phyloP scores from a whole-genome alignment of 2,888 invertebrate species.

The Diabrotica balteata region DNA sequence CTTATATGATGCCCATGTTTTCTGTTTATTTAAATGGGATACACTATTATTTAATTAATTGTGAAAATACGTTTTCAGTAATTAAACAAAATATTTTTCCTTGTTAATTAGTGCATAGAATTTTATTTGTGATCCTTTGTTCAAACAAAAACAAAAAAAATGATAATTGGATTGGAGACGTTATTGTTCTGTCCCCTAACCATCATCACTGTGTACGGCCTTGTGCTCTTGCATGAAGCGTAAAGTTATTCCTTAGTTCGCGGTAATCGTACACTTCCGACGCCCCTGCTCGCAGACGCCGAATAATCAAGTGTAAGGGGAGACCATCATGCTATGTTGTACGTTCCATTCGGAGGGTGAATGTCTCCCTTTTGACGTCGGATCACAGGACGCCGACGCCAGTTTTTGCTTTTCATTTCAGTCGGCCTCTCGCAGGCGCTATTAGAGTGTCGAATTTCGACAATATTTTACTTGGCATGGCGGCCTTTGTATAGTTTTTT shows the following conservation, averaged over 20 bases:
- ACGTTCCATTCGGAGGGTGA: slow-evolving; percentile 23
- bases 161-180: not conserved
- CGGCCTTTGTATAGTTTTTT: slow-evolving; percentile 6
- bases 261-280: slow-evolving; percentile 2
- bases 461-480: slow-evolving; percentile 12
- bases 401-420: slow-evolving; percentile 13
- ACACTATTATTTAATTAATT: too few species aligned
- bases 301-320: slow-evolving; percentile 22
- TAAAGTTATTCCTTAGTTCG: slow-evolving; percentile 9
- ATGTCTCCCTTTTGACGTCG: slow-evolving; percentile 23
- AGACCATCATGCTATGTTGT: not conserved
- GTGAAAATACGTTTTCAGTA: too few species aligned
- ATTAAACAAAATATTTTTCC: too few species aligned
- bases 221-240: slow-evolving; percentile 9
- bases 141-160: too few species aligned
- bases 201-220: slow-evolving; percentile 6
- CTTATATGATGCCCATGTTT: too few species aligned
- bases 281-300: slow-evolving; percentile 14
- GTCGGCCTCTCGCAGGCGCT: slow-evolving; percentile 11
- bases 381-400: slow-evolving; percentile 26
- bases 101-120: too few species aligned
- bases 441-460: not conserved
- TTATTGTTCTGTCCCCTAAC: slow-evolving; percentile 10
- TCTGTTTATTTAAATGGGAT: too few species aligned
- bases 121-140: too few species aligned